These are phyloP conservation scores for Acleris holmiana DNA, from an alignment of 2,888 invertebrate species.

Conservation along the genomic window DNA sequence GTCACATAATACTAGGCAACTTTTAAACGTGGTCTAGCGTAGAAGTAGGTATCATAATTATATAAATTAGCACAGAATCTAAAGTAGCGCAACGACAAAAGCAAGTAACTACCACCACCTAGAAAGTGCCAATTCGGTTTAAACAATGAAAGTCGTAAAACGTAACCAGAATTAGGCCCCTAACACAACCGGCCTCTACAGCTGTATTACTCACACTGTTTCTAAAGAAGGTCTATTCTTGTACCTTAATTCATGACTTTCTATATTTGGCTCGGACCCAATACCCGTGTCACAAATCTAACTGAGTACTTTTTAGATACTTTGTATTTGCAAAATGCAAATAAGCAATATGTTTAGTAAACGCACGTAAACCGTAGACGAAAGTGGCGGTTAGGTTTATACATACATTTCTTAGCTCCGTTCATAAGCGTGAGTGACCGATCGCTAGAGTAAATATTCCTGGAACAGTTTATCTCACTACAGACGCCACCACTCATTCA, in stretches of 20 bases:
- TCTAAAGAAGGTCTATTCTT: conserved; percentile 14
- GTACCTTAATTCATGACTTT: conserved; percentile 3
- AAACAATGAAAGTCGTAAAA: not conserved
- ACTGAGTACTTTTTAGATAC: not conserved
- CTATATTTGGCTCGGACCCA: conserved; percentile 8
- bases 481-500: conserved; percentile 69
- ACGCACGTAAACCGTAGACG: not conserved
- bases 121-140: not conserved
- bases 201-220: conserved; percentile 25
- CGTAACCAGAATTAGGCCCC: conserved; percentile 8
- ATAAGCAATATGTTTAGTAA: not conserved
- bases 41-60: too few relatives aligned
- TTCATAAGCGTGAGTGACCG: conserved; percentile 60
- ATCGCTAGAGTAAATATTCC: conserved; percentile 71
- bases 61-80: not conserved
- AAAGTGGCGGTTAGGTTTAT: conserved; percentile 9
- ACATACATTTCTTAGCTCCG: conserved; percentile 1
- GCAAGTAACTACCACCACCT: not conserved
- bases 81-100: not conserved
- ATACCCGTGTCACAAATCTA: not conserved
- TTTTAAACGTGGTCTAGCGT: too few relatives aligned
- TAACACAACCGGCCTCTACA: conserved; percentile 5
- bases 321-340: not conserved
- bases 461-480: conserved; percentile 68
- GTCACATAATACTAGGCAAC: too few relatives aligned